A percentile compares a stretch with the other conserved stretches of the same genome.
These are phyloP conservation scores for Omphaloscelis lunosa DNA, from an alignment of 2,888 invertebrate genomes.

Conservation along the genomic window DNA sequence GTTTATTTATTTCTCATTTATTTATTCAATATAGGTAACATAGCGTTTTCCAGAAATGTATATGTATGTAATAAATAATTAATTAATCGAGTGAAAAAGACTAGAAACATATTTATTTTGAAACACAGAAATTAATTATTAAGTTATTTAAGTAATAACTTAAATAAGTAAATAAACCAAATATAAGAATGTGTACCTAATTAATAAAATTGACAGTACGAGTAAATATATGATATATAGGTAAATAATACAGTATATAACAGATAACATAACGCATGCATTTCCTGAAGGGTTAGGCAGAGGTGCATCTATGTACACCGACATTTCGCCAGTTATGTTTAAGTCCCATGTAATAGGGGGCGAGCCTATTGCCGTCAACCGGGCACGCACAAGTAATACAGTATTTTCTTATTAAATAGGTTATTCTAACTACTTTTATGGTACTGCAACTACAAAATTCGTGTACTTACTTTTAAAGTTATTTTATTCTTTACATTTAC, in stretches of 20 bases:
- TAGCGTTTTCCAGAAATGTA: background rate
- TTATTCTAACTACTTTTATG: slow-evolving; percentile 12
- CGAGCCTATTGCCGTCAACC: too few relatives aligned
- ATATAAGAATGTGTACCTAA: background rate
- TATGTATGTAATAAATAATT: too few relatives aligned
- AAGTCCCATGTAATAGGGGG: too few relatives aligned
- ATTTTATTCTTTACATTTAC: slow-evolving; percentile 25
- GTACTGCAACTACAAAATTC: slow-evolving; percentile 57
- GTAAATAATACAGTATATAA: background rate
- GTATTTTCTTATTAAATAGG: slow-evolving; percentile 4
- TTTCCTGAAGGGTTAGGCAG: too few relatives aligned
- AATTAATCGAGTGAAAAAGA: background rate
- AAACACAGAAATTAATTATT: too few relatives aligned
- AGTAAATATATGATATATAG: background rate
- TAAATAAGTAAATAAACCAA: background rate
- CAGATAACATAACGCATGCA: too few relatives aligned
- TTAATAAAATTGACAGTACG: background rate
- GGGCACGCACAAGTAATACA: background rate
- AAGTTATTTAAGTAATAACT: too few relatives aligned
- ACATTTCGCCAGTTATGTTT: too few relatives aligned
- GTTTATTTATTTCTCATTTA: slow-evolving; percentile 1
- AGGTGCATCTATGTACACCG: too few relatives aligned
- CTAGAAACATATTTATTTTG: background rate
- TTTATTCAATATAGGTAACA: slow-evolving; percentile 18
- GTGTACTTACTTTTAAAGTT: slow-evolving; percentile 42